A percentile compares a stretch with the other conserved stretches of the same genome.
Evolutionary conservation across 2,888 invertebrate species (phyloP).

Genomic region (Helobdella robusta): DNA sequence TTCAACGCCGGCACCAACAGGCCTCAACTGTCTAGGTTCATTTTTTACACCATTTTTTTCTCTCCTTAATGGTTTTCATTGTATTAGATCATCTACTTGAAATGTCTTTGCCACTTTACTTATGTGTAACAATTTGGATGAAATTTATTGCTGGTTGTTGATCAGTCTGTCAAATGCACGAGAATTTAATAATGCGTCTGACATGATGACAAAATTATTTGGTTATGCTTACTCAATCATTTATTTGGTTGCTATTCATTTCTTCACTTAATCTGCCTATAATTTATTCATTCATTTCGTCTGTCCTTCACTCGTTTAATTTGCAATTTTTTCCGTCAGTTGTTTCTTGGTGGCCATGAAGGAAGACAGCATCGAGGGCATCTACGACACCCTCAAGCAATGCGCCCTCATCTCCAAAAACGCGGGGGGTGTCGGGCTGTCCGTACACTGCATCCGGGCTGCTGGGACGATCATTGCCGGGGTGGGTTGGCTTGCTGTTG

Average conservation of each 20-base stretch:
- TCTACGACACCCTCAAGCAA: constrained; percentile 78
- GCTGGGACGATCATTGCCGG: constrained; percentile 84
- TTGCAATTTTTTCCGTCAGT: constrained; percentile 49
- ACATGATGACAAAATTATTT: too few relatives aligned
- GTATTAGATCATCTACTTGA: too few relatives aligned
- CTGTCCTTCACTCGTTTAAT: neutral
- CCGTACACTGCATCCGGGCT: constrained; percentile 86
- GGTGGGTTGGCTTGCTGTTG: constrained; percentile 39
- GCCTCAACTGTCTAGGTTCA: constrained; percentile 76
- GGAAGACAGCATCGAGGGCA: constrained; percentile 83
- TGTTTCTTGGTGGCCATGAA: constrained; percentile 89
- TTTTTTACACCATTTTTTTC: neutral
- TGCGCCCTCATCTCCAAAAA: constrained; percentile 92
- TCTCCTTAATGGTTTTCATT: neutral
- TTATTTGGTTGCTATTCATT: too few relatives aligned
- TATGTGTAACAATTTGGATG: too few relatives aligned
- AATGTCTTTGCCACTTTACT: too few relatives aligned
- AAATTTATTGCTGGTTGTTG: too few relatives aligned
- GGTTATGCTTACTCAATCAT: too few relatives aligned
- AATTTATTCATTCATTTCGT: too few relatives aligned
- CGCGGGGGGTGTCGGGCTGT: constrained; percentile 92
- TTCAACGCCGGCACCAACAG: constrained; percentile 84
- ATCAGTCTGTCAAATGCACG: too few relatives aligned
- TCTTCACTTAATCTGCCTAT: too few relatives aligned
- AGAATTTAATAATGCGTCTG: too few relatives aligned